A percentile compares a stretch with the other conserved stretches of the same genome.
Evolutionary conservation across 2,113 vertebrate genomes (phyloP).

Genomic region (Ornithorhynchus anatinus): DNA sequence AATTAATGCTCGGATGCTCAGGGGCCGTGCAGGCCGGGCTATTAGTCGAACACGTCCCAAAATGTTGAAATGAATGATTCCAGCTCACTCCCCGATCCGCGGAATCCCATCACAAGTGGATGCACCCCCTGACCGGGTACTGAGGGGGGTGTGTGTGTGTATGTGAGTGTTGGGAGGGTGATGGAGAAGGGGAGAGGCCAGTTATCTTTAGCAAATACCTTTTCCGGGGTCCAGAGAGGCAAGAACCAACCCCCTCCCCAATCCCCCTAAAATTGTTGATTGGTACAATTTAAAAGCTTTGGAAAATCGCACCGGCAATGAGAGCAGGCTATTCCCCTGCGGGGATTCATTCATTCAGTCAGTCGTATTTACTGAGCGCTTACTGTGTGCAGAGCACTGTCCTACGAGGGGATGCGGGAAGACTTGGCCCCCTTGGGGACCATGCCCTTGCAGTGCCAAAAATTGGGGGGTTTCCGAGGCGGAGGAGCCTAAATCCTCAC

Average conservation of each 20-base stretch:
- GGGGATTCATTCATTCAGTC: too few relatives aligned
- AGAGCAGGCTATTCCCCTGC: neutral
- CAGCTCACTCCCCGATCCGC: neutral
- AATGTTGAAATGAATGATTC: neutral
- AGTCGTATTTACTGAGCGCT: too few relatives aligned
- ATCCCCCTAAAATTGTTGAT: neutral
- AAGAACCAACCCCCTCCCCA: neutral
- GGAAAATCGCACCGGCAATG: too few relatives aligned
- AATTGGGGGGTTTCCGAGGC: too few relatives aligned
- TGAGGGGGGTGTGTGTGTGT: neutral
- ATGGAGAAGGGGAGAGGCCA: neutral
- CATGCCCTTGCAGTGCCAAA: neutral
- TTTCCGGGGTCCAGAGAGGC: neutral
- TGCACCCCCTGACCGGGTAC: neutral
- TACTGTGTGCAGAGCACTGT: too few relatives aligned
- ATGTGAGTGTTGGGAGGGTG: neutral
- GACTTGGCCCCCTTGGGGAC: neutral
- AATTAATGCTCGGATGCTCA: fast-evolving
- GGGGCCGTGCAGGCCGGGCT: neutral
- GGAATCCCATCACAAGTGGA: neutral
- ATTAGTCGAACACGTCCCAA: neutral
- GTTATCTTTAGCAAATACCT: neutral
- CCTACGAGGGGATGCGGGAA: too few relatives aligned
- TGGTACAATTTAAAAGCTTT: too few relatives aligned
- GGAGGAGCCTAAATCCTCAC: too few relatives aligned